Evolutionary conservation across 2,888 invertebrate genomes (phyloP).

Genomic region (Stenolophus ochropezus): DNA sequence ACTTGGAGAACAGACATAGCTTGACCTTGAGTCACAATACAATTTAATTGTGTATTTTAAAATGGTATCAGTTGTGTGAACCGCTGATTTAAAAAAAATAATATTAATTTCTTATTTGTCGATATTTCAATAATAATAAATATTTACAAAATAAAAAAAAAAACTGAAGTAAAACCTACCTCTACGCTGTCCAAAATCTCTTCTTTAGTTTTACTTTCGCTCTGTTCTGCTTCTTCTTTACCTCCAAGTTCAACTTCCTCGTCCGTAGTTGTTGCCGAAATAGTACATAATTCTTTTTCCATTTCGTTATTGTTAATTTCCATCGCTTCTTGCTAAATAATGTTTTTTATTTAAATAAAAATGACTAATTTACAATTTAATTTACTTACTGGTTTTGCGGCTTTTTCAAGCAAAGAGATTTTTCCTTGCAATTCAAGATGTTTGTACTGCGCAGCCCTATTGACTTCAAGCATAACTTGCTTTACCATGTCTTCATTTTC

Average conservation of each 20-base stretch:
- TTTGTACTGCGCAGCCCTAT: slow-evolving; percentile 72
- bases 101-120: no score
- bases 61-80: no score
- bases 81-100: no score
- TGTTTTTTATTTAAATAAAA: background rate
- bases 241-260: slow-evolving; percentile 52
- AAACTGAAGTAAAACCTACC: slow-evolving; percentile 57
- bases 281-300: slow-evolving; percentile 36
- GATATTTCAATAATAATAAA: no score
- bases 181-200: slow-evolving; percentile 64
- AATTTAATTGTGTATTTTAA: no score
- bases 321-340: slow-evolving; percentile 63
- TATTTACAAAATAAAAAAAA: no score
- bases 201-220: slow-evolving; percentile 59
- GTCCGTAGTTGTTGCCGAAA: background rate
- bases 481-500: slow-evolving; percentile 86
- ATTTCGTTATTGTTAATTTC: slow-evolving; percentile 68
- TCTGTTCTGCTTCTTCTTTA: slow-evolving; percentile 59
- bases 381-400: background rate
- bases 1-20: no score
- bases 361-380: background rate
- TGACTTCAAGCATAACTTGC: slow-evolving; percentile 81
- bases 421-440: slow-evolving; percentile 76
- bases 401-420: slow-evolving; percentile 14
- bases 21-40: no score